Conservation (phyloP, 1,140 invertebrate species). For the Neotoxoptera formosana region DNA sequence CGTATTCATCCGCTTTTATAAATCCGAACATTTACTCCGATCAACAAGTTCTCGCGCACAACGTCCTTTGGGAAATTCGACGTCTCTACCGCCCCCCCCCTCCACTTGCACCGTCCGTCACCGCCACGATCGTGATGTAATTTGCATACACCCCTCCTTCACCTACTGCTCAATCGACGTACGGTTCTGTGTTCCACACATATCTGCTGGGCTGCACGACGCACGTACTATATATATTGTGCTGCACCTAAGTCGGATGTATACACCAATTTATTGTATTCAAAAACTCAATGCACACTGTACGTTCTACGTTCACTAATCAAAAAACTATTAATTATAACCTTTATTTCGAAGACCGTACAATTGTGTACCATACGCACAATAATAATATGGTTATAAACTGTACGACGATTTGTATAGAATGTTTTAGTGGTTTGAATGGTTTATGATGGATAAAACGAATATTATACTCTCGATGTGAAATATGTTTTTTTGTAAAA, state of each 20-base stretch:
- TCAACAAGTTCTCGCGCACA: neutral
- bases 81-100: neutral
- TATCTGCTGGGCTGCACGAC: neutral
- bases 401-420: no score
- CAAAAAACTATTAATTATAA: no score
- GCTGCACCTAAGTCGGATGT: neutral
- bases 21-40: conserved; percentile 13
- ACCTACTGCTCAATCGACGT: neutral
- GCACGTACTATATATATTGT: neutral
- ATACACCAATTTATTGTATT: neutral
- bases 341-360: no score
- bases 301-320: no score
- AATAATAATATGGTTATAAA: no score
- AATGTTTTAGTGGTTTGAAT: no score
- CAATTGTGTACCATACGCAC: no score
- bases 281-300: neutral
- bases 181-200: neutral
- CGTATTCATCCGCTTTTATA: neutral
- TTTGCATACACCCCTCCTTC: neutral
- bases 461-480: no score
- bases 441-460: no score
- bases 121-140: neutral
- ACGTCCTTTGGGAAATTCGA: neutral
- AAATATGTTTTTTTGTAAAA: no score
- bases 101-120: neutral